A percentile compares a stretch with the other conserved stretches of the same genome.
These are phyloP conservation scores for Aphaenogaster rudis DNA, from an alignment of 1,140 invertebrate species.

Conservation along the genomic window DNA sequence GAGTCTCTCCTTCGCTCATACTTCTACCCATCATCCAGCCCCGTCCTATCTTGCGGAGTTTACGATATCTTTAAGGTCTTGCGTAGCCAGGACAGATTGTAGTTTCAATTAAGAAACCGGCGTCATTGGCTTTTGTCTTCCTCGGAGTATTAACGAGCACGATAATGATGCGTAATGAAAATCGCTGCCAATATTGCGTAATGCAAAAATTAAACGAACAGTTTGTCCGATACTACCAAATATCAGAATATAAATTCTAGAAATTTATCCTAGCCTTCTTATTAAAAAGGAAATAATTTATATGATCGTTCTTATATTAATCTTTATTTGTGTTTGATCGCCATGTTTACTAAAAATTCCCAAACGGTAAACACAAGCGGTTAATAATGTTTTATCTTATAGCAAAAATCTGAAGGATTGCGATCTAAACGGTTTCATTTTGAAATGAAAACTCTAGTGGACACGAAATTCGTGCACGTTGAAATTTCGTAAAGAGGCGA, in stretches of 20 bases:
- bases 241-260: not conserved
- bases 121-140: conserved; percentile 24
- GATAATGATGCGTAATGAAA: conserved; percentile 25
- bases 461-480: not conserved
- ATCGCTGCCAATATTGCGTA: not conserved
- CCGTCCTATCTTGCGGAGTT: conserved; percentile 56
- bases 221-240: not conserved
- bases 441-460: not conserved
- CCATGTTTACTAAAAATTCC: conserved; percentile 2
- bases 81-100: conserved; percentile 44
- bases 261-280: not conserved
- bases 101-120: conserved; percentile 63
- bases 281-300: not conserved
- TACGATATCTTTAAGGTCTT: conserved; percentile 61
- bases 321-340: not conserved
- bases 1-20: conserved; percentile 46
- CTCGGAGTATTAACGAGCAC: not conserved
- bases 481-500: conserved; percentile 61
- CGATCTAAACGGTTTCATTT: not conserved
- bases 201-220: not conserved
- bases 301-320: not conserved
- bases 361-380: not conserved
- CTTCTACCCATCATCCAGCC: conserved; percentile 45
- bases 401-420: not conserved
- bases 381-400: not conserved